These are phyloP conservation scores for Campoplex nolae DNA, from an alignment of 2,888 invertebrate species.

Conservation along the genomic window DNA sequence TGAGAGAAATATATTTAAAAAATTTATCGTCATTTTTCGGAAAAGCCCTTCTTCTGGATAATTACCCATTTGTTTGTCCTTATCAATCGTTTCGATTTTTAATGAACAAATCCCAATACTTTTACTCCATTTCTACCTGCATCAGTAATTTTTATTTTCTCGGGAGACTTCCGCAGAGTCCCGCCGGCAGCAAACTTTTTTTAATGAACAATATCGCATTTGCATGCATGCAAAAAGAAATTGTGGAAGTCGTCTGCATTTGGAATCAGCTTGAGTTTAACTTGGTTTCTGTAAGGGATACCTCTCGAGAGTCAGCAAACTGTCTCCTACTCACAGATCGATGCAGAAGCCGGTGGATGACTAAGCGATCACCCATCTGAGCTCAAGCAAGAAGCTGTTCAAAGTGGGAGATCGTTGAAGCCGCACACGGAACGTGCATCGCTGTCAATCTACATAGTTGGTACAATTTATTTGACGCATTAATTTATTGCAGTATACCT, in stretches of 20 bases:
- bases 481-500: neutral
- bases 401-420: neutral
- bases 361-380: neutral
- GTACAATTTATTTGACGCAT: conserved; percentile 1
- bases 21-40: too few relatives aligned
- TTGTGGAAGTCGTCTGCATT: neutral
- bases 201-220: neutral
- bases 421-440: neutral
- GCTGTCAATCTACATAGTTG: neutral
- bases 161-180: neutral
- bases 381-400: neutral
- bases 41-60: too few relatives aligned
- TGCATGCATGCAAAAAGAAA: neutral
- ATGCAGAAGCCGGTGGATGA: neutral
- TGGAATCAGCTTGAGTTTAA: neutral
- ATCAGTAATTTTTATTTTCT: neutral
- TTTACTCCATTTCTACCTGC: neutral
- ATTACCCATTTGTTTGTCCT: too few relatives aligned
- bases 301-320: neutral
- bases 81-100: neutral
- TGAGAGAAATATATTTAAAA: too few relatives aligned
- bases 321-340: neutral
- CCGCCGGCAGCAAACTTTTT: neutral
- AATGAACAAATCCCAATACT: neutral
- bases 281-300: neutral